phyloP scores from a whole-genome alignment of 2,888 invertebrate species.

The Limnephilus marmoratus region DNA sequence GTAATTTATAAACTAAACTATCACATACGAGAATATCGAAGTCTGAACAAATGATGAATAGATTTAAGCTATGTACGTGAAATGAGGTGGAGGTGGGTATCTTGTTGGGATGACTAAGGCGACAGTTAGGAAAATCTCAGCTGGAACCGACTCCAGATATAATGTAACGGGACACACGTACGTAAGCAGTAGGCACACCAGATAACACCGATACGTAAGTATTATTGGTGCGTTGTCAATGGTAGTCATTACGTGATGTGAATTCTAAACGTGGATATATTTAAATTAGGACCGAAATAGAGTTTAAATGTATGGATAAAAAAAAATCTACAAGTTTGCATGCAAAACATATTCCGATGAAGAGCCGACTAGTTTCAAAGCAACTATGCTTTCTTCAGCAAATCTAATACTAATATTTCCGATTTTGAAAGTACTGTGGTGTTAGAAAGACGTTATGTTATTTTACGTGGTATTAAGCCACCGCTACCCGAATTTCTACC shows the following conservation, averaged over 20 bases:
- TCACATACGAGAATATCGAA: neutral
- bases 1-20: neutral
- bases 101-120: neutral
- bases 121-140: conserved; percentile 26
- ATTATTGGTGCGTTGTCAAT: neutral
- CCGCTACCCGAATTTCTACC: too few species aligned
- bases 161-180: conserved; percentile 7
- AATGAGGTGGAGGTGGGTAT: neutral
- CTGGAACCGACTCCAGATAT: neutral
- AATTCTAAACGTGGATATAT: neutral
- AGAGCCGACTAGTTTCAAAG: neutral
- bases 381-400: too few species aligned
- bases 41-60: too few species aligned
- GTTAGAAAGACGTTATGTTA: too few species aligned
- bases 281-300: neutral
- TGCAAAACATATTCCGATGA: neutral
- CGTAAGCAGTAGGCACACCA: neutral
- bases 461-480: too few species aligned
- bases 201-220: neutral
- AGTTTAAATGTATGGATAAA: neutral
- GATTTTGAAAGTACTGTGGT: neutral
- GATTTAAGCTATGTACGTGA: neutral
- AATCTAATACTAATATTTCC: neutral
- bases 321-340: neutral
- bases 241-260: neutral